Evolutionary conservation across 2,113 vertebrate genomes (phyloP).

Genomic region (Entelurus aequoreus): DNA sequence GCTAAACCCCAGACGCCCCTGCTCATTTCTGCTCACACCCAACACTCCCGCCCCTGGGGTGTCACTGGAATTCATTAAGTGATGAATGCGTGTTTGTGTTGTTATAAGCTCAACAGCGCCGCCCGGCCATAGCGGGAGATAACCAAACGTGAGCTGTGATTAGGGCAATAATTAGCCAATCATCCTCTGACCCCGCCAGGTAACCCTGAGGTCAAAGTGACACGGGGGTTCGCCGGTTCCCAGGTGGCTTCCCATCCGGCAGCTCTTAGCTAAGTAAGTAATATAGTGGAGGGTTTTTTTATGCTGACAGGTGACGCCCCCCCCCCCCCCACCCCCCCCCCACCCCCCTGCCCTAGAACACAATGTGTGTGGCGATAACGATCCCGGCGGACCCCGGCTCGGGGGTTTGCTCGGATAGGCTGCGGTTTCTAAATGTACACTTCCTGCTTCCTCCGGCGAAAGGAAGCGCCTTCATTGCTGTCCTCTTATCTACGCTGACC

Average conservation of each 20-base stretch:
- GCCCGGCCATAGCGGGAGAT: conserved; percentile 22
- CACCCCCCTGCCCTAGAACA: background rate
- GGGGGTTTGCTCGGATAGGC: conserved; percentile 34
- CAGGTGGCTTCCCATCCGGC: conserved; percentile 58
- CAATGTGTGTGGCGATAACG: background rate
- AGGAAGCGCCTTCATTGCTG: conserved; percentile 69
- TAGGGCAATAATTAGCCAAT: conserved; percentile 61
- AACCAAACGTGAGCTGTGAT: conserved; percentile 55
- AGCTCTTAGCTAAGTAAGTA: background rate
- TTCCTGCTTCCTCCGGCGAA: conserved; percentile 68
- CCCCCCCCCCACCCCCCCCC: background rate
- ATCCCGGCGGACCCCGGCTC: conserved; percentile 33
- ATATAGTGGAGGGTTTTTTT: conserved; percentile 40
- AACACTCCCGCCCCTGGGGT: conserved; percentile 16
- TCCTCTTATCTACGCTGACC: conserved; percentile 50
- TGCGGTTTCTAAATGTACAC: conserved; percentile 53
- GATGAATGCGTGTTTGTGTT: conserved; percentile 63
- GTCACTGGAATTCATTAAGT: conserved; percentile 60
- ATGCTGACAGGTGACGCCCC: conserved; percentile 33
- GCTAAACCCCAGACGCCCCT: background rate
- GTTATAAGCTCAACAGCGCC: conserved; percentile 60
- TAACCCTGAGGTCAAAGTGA: conserved; percentile 49
- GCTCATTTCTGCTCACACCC: conserved; percentile 3
- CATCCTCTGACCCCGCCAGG: conserved; percentile 46
- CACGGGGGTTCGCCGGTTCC: conserved; percentile 28